These are phyloP conservation scores for Chymomyza procnemis DNA, from an alignment of 2,888 invertebrate genomes.

Conservation along the genomic window DNA sequence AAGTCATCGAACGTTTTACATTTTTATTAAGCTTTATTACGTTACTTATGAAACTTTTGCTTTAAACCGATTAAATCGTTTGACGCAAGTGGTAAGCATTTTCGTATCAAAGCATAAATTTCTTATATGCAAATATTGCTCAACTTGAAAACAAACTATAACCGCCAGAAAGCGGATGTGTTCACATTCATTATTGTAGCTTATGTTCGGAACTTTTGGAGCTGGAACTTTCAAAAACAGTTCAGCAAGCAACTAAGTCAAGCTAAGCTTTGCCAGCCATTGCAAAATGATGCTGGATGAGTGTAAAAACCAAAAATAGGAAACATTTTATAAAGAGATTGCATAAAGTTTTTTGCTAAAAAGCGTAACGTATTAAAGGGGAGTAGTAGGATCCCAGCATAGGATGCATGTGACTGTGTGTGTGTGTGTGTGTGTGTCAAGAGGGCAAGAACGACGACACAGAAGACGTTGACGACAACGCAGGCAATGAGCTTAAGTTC, in stretches of 20 bases:
- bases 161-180: too few relatives aligned
- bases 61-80: too few relatives aligned
- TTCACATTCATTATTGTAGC: too few relatives aligned
- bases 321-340: conserved; percentile 62
- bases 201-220: neutral
- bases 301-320: conserved; percentile 17
- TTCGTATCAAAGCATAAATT: too few relatives aligned
- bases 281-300: conserved; percentile 41
- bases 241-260: neutral
- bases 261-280: neutral
- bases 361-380: conserved; percentile 46
- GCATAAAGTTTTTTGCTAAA: conserved; percentile 54
- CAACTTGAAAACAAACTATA: too few relatives aligned
- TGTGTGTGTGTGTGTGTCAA: conserved; percentile 1
- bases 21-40: too few relatives aligned
- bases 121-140: too few relatives aligned
- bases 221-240: too few relatives aligned
- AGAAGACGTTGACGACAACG: conserved; percentile 34
- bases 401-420: neutral
- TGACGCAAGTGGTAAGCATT: too few relatives aligned
- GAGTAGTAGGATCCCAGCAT: neutral
- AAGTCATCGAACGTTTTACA: too few relatives aligned
- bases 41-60: too few relatives aligned
- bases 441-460: neutral
- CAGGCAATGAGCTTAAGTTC: conserved; percentile 70